A percentile compares a stretch with the other conserved stretches of the same genome.
Conservation (phyloP, 2,888 invertebrate species). For the Perdita meconis region DNA sequence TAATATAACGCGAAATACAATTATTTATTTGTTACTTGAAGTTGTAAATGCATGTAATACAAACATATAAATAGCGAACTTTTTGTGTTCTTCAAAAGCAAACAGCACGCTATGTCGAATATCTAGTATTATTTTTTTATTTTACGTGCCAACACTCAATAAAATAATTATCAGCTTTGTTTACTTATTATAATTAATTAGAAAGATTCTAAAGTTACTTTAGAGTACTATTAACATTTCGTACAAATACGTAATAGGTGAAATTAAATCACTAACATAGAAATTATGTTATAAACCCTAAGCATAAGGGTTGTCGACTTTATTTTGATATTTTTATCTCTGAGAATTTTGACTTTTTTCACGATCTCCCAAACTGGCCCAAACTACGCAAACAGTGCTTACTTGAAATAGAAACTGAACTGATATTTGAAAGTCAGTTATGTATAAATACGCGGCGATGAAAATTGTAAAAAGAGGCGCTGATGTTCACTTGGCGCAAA, state of each 20-base stretch:
- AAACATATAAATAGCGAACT: background rate
- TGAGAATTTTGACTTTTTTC: slow-evolving; percentile 3
- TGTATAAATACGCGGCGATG: background rate
- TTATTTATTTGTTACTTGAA: background rate
- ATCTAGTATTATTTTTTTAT: slow-evolving; percentile 2
- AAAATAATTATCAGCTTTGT: background rate
- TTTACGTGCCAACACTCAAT: background rate
- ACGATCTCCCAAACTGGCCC: background rate
- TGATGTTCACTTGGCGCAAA: background rate
- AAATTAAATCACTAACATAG: background rate
- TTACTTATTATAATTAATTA: slow-evolving; percentile 8
- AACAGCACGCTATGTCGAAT: background rate
- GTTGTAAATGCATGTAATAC: background rate
- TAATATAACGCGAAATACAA: background rate
- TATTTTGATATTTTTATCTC: slow-evolving; percentile 2
- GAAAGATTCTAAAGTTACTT: background rate
- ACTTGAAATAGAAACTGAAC: too few relatives aligned
- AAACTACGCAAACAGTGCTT: background rate
- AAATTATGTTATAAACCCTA: background rate
- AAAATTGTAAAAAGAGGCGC: background rate
- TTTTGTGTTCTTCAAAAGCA: background rate
- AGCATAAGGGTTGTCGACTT: background rate
- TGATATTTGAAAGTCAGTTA: slow-evolving; percentile 22
- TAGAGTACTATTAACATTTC: background rate
- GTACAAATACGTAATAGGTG: background rate